Evolutionary conservation across 2,113 vertebrate genomes (phyloP).

Genomic region (Pionites leucogaster): DNA sequence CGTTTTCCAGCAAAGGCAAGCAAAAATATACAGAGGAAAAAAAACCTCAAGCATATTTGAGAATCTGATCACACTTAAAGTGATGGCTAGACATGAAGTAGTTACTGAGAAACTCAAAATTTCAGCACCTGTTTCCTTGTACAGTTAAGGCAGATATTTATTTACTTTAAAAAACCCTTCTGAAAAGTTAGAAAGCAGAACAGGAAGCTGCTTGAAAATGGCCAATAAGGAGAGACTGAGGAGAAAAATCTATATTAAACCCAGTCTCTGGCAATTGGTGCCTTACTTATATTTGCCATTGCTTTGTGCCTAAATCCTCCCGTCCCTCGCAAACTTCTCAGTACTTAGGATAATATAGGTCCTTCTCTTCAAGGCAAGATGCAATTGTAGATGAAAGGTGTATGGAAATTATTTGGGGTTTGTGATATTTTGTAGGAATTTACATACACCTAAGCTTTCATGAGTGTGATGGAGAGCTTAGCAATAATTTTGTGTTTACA

Average conservation of each 20-base stretch:
- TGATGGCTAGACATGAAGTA: not conserved
- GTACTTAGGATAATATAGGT: not conserved
- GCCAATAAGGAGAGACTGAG: not conserved
- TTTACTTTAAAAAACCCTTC: not conserved
- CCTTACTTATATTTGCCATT: rapidly evolving
- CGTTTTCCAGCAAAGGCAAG: not conserved
- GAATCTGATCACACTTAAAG: not conserved
- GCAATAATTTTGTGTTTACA: not conserved
- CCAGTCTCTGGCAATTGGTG: not conserved
- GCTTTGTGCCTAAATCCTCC: not conserved
- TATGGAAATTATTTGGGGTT: not conserved
- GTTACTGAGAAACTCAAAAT: not conserved
- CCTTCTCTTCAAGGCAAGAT: not conserved
- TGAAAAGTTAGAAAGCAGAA: not conserved
- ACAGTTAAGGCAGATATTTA: not conserved
- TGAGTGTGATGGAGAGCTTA: not conserved
- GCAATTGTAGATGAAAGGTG: not conserved
- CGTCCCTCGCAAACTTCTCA: not conserved
- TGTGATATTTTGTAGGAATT: not conserved
- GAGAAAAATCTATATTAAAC: not conserved
- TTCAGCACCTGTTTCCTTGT: not conserved
- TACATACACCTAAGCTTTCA: not conserved
- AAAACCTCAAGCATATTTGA: not conserved
- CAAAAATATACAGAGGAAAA: not conserved
- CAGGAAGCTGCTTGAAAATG: not conserved